Evolutionary conservation across 2,113 vertebrate genomes (phyloP).

Genomic region (Pontoporia blainvillei): DNA sequence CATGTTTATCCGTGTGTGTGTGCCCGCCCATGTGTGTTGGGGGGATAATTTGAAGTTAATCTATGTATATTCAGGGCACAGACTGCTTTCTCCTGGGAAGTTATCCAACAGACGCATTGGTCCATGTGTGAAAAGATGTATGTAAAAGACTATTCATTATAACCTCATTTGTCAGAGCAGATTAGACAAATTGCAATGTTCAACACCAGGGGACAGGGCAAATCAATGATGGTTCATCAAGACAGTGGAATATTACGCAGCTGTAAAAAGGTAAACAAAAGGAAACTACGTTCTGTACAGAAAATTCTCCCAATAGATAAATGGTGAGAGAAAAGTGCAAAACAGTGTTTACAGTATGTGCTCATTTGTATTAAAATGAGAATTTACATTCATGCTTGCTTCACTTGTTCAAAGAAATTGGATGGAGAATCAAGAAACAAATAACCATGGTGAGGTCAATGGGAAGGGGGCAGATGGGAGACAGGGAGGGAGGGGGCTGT

Average conservation of each 20-base stretch:
- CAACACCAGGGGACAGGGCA: no score
- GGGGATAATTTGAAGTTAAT: not conserved
- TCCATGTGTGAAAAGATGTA: not conserved
- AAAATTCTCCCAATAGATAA: not conserved
- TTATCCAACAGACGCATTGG: not conserved
- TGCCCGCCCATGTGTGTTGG: rapidly evolving
- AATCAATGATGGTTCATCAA: not conserved
- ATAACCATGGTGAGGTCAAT: not conserved
- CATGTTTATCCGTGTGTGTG: rapidly evolving
- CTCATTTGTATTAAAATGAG: not conserved
- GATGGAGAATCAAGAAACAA: not conserved
- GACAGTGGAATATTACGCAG: rapidly evolving
- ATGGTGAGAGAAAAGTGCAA: not conserved
- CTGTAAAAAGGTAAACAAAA: not conserved
- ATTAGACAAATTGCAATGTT: not conserved
- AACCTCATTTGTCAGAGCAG: not conserved
- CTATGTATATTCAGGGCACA: not conserved
- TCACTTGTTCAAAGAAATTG: not conserved
- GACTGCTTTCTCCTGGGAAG: not conserved
- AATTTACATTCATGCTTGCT: not conserved
- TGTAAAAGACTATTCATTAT: not conserved
- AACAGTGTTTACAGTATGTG: not conserved
- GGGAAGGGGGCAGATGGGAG: not conserved
- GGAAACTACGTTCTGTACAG: not conserved
- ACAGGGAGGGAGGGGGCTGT: rapidly evolving